A percentile compares a stretch with the other conserved stretches of the same genome.
These are phyloP conservation scores for Molossus molossus DNA, from an alignment of 2,797 vertebrate genomes.

Conservation along the genomic window DNA sequence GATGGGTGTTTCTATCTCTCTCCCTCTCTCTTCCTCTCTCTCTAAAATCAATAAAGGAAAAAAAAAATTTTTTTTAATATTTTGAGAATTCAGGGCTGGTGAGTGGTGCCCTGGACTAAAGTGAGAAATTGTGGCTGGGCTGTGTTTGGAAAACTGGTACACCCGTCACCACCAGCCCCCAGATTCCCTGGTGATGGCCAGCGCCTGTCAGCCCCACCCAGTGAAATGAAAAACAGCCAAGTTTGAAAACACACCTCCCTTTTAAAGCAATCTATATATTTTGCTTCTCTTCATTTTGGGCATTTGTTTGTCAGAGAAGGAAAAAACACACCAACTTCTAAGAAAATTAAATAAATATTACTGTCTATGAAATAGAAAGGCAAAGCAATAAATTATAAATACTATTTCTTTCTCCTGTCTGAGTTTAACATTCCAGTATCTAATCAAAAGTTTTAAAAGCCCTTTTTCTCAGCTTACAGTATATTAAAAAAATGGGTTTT, in stretches of 20 bases:
- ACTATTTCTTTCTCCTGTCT: slow-evolving; percentile 80
- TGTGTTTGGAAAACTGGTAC: background rate
- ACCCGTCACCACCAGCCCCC: background rate
- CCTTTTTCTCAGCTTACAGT: slow-evolving; percentile 76
- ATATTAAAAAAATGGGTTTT: slow-evolving; percentile 81
- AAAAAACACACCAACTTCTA: slow-evolving; percentile 49
- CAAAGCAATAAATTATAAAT: slow-evolving; percentile 86
- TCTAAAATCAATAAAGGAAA: no score
- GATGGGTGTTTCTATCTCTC: no score
- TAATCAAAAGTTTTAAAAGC: slow-evolving; percentile 87
- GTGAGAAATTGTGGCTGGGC: background rate
- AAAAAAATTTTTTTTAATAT: background rate
- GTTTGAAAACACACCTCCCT: slow-evolving; percentile 51
- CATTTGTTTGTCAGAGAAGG: slow-evolving; percentile 82
- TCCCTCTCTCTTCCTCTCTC: no score
- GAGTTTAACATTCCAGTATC: slow-evolving; percentile 83
- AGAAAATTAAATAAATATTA: slow-evolving; percentile 87
- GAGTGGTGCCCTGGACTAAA: background rate
- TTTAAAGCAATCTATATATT: slow-evolving; percentile 68
- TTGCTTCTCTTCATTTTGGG: slow-evolving; percentile 56
- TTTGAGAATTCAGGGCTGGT: background rate
- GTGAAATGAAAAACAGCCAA: slow-evolving; percentile 28
- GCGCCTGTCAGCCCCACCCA: slow-evolving; percentile 4
- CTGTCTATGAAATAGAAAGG: slow-evolving; percentile 79
- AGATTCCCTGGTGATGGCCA: background rate